A percentile compares a stretch with the other conserved stretches of the same genome.
phyloP scores from a whole-genome alignment of 1,140 invertebrate genomes.

The Drosophila pseudoananassae region DNA sequence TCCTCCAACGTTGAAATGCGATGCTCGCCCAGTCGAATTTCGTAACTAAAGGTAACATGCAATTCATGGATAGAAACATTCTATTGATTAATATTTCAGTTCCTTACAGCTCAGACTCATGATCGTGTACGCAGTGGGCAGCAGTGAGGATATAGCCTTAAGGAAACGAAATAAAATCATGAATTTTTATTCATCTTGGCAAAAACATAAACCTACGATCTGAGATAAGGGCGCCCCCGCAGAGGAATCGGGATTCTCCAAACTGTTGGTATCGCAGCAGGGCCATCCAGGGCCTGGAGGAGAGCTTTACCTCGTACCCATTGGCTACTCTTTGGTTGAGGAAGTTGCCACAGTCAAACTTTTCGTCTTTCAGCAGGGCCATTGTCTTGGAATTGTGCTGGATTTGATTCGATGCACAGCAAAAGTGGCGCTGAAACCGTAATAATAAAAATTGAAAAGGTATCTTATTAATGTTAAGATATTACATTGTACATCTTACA shows the following conservation, averaged over 20 bases:
- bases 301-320: slow-evolving; percentile 84
- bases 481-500: too few relatives aligned
- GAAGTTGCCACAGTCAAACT: slow-evolving; percentile 60
- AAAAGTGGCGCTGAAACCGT: slow-evolving; percentile 57
- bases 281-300: slow-evolving; percentile 86
- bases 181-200: too few relatives aligned
- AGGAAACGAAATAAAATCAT: neutral
- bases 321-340: slow-evolving; percentile 71
- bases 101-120: slow-evolving; percentile 69
- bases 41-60: slow-evolving; percentile 62
- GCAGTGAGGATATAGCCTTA: slow-evolving; percentile 87
- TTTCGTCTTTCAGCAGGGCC: slow-evolving; percentile 40
- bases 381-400: slow-evolving; percentile 74
- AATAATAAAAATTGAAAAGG: neutral
- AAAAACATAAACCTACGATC: slow-evolving; percentile 46
- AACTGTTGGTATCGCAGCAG: slow-evolving; percentile 83
- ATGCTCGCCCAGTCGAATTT: slow-evolving; percentile 87
- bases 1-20: slow-evolving; percentile 85
- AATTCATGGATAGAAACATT: neutral
- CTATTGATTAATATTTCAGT: neutral
- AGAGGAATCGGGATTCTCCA: slow-evolving; percentile 54
- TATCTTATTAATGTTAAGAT: too few relatives aligned
- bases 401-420: slow-evolving; percentile 52
- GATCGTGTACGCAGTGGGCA: slow-evolving; percentile 84
- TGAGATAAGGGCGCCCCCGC: slow-evolving; percentile 85